Conservation (phyloP, 2,888 invertebrate species). For the Lepidochitona cinerea region DNA sequence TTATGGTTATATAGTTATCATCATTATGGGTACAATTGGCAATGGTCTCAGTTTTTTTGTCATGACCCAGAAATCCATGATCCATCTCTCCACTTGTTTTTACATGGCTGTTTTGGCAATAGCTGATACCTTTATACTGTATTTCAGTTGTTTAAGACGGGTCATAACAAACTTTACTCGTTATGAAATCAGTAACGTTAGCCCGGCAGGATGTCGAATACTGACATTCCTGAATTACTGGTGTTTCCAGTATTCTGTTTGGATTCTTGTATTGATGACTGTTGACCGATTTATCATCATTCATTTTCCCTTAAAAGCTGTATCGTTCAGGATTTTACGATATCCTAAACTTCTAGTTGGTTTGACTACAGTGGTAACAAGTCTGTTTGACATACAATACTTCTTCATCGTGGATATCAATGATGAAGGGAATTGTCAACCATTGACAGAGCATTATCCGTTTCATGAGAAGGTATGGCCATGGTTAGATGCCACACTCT, state of each 20-base stretch:
- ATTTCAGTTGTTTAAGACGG: slow-evolving; percentile 45
- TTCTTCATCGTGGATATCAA: slow-evolving; percentile 44
- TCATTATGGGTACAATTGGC: slow-evolving; percentile 50
- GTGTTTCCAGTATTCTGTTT: slow-evolving; percentile 49
- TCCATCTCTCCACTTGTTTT: slow-evolving; percentile 47
- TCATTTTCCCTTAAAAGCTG: slow-evolving; percentile 48
- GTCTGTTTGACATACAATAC: slow-evolving; percentile 46
- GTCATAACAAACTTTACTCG: slow-evolving; percentile 45
- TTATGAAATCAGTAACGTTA: slow-evolving; percentile 30
- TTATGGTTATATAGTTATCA: slow-evolving; percentile 46
- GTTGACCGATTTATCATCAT: slow-evolving; percentile 56
- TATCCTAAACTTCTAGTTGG: slow-evolving; percentile 38
- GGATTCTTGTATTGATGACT: slow-evolving; percentile 62
- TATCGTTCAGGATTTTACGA: slow-evolving; percentile 38
- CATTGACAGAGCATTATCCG: slow-evolving; percentile 32
- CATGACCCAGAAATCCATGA: slow-evolving; percentile 45
- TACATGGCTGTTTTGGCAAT: slow-evolving; percentile 52
- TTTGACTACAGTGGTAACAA: slow-evolving; percentile 28
- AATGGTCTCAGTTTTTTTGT: slow-evolving; percentile 52
- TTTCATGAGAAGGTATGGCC: slow-evolving; percentile 52
- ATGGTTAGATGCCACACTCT: slow-evolving; percentile 56
- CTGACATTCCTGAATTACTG: slow-evolving; percentile 48
- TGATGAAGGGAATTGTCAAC: slow-evolving; percentile 30
- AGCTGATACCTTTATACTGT: slow-evolving; percentile 47
- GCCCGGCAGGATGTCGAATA: slow-evolving; percentile 19